Percentiles rank a stretch among this genome's conserved stretches.
These are phyloP conservation scores for Circaetus cinerascens DNA, from an alignment of 2,113 vertebrate species.

Conservation along the genomic window DNA sequence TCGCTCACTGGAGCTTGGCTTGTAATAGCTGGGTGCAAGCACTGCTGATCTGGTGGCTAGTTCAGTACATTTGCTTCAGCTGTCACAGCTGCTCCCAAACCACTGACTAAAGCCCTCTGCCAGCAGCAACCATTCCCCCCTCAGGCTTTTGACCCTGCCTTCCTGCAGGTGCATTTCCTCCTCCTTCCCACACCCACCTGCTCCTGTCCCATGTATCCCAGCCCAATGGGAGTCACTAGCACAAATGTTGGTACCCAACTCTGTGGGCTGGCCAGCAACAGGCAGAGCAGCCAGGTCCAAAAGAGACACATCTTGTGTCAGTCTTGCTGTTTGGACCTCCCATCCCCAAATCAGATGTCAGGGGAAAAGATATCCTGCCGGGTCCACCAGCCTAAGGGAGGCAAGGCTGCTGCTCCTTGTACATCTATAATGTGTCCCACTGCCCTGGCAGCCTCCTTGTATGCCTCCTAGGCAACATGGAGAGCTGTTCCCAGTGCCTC, in stretches of 20 bases:
- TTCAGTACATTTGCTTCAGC: background rate
- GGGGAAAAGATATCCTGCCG: background rate
- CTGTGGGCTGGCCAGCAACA: background rate
- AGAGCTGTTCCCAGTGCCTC: background rate
- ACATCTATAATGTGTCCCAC: background rate
- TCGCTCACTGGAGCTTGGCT: background rate
- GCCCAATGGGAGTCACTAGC: background rate
- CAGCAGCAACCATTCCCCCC: background rate
- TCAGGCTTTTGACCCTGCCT: background rate
- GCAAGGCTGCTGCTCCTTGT: background rate
- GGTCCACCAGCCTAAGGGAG: background rate
- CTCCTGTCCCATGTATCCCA: background rate
- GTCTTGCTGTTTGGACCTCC: background rate
- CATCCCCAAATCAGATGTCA: background rate
- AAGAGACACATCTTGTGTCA: background rate
- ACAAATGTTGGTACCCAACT: background rate
- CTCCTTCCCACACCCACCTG: background rate
- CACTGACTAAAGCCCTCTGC: background rate
- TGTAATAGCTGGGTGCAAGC: background rate
- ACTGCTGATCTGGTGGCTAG: background rate
- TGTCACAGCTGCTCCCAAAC: background rate
- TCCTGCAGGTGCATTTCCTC: background rate
- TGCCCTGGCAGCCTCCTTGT: background rate
- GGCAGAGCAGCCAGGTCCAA: background rate
- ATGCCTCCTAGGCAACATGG: background rate